Percentiles rank a stretch among this genome's conserved stretches.
Conservation (phyloP, 2,797 vertebrate species). For the Hippopotamyrus pictus region DNA sequence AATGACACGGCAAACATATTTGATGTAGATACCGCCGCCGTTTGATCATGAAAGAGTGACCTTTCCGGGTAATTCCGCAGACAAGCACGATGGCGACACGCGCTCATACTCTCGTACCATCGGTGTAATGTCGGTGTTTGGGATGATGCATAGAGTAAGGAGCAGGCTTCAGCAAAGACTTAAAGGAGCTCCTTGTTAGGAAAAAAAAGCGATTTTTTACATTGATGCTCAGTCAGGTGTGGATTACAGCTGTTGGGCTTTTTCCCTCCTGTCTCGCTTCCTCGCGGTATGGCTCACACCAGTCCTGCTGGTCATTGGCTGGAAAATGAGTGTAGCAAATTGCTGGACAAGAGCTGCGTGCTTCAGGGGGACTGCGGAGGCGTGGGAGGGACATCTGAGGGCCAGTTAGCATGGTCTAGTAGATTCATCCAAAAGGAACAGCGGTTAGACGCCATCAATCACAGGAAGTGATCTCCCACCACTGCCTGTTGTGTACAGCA, state of each 20-base stretch:
- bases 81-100: background rate
- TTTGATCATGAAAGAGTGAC: constrained; percentile 42
- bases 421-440: background rate
- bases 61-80: constrained; percentile 25
- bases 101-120: background rate
- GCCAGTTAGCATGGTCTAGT: background rate
- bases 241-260: background rate
- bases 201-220: background rate
- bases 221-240: background rate
- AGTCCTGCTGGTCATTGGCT: constrained; percentile 4
- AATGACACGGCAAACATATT: constrained; percentile 50
- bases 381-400: background rate
- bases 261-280: too few species aligned
- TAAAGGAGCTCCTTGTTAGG: background rate
- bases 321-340: constrained; percentile 9
- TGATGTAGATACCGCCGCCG: constrained; percentile 37
- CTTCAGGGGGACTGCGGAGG: background rate
- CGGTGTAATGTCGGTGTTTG: background rate
- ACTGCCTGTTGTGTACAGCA: background rate
- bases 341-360: background rate
- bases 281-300: background rate
- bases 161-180: background rate
- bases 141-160: background rate
- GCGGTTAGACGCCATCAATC: background rate
- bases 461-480: background rate